Percentiles rank a stretch among this genome's conserved stretches.
phyloP scores from a whole-genome alignment of 1,140 invertebrate species.

The Drosophila miranda region DNA sequence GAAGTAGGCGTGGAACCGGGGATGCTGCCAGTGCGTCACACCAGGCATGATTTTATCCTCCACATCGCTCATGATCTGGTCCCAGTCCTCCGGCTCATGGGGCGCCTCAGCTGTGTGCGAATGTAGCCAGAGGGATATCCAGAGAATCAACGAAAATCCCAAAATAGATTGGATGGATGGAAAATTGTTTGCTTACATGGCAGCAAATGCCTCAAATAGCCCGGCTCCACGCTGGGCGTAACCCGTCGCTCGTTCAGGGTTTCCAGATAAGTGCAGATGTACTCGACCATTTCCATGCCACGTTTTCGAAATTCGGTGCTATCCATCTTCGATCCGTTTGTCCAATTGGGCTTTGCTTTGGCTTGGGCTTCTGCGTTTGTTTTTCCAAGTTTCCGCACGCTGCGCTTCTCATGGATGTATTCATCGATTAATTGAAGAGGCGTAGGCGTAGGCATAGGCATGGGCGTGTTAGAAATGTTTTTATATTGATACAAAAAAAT shows the following conservation, averaged over 20 bases:
- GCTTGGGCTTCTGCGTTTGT: slow-evolving; percentile 20
- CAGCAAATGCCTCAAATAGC: slow-evolving; percentile 93
- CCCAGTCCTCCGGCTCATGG: slow-evolving; percentile 93
- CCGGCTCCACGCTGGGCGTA: slow-evolving; percentile 94
- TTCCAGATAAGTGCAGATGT: slow-evolving; percentile 97
- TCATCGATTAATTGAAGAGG: slow-evolving; percentile 7
- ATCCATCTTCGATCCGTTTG: slow-evolving; percentile 87
- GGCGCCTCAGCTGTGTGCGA: slow-evolving; percentile 87
- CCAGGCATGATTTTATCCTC: slow-evolving; percentile 99
- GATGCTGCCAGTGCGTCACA: slow-evolving; percentile 99
- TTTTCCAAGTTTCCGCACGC: slow-evolving; percentile 20
- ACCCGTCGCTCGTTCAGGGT: slow-evolving; percentile 92
- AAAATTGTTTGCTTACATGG: slow-evolving; percentile 83
- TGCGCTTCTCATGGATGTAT: background rate
- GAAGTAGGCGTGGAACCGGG: slow-evolving; percentile 99
- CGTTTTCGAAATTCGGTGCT: slow-evolving; percentile 93
- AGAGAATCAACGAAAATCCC: background rate
- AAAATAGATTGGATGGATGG: too few species aligned
- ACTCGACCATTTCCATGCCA: slow-evolving; percentile 99
- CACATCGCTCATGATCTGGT: slow-evolving; percentile 96
- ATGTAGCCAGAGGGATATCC: background rate
- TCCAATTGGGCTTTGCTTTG: slow-evolving; percentile 18
- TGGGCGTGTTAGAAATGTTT: background rate
- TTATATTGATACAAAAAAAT: too few species aligned
- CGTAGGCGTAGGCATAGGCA: background rate